Conservation (phyloP, 2,888 invertebrate genomes). For the Mermis nigrescens region DNA sequence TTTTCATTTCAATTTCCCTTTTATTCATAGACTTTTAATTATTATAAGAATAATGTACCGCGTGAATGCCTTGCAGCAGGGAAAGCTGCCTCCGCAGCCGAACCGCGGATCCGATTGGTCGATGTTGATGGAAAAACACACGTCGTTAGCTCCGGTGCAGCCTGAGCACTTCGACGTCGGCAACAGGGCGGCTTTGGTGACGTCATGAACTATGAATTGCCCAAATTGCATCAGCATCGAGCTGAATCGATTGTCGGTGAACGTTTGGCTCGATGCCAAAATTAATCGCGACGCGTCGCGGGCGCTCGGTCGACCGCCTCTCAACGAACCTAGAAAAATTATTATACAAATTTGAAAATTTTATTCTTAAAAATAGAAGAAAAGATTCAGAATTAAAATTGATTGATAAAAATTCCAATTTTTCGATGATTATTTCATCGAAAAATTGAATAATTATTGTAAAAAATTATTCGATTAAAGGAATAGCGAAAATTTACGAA, state of each 20-base stretch:
- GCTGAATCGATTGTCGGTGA: constrained; percentile 18
- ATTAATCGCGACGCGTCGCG: constrained; percentile 27
- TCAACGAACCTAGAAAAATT: constrained; percentile 3
- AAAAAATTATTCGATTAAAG: too few species aligned
- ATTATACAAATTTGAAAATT: too few species aligned
- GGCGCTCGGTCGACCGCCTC: constrained; percentile 19
- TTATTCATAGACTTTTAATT: too few species aligned
- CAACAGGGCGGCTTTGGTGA: constrained; percentile 18
- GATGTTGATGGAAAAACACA: constrained; percentile 27
- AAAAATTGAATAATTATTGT: too few species aligned
- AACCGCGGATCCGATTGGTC: background rate
- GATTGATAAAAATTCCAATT: too few species aligned
- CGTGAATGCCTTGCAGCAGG: constrained; percentile 14
- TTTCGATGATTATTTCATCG: too few species aligned
- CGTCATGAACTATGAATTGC: constrained; percentile 11
- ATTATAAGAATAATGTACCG: too few species aligned
- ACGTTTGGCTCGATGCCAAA: constrained; percentile 23
- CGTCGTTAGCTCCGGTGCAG: constrained; percentile 25
- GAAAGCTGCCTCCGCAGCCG: background rate
- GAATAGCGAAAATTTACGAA: too few species aligned
- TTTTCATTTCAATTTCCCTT: too few species aligned
- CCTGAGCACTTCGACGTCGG: constrained; percentile 26
- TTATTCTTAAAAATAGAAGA: too few species aligned
- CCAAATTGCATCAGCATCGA: constrained; percentile 15
- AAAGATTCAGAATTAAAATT: too few species aligned